phyloP scores from a whole-genome alignment of 2,888 invertebrate genomes.

The Oscheius sp. region DNA sequence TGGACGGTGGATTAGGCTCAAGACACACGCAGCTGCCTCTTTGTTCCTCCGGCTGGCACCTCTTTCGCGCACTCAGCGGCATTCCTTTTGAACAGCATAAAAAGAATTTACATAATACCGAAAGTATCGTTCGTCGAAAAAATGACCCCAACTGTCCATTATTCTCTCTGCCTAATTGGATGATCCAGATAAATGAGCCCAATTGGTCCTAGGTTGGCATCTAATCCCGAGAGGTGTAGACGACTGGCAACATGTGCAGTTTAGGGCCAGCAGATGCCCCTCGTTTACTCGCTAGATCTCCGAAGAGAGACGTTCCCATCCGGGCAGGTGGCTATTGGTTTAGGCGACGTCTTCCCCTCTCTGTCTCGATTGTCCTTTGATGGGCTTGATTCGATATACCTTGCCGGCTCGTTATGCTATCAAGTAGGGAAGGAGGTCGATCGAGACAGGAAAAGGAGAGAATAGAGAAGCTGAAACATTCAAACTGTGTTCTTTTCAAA shows the following conservation, averaged over 20 bases:
- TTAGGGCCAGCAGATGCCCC: slow-evolving; percentile 28
- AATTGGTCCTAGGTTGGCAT: slow-evolving; percentile 4
- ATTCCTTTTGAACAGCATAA: no score
- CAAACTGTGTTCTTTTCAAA: no score
- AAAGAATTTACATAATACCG: no score
- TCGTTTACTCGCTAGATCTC: background rate
- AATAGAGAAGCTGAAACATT: no score
- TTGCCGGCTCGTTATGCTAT: slow-evolving; percentile 35
- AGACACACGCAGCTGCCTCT: slow-evolving; percentile 30
- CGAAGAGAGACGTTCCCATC: slow-evolving; percentile 7
- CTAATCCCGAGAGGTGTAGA: slow-evolving; percentile 6
- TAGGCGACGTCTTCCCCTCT: slow-evolving; percentile 29
- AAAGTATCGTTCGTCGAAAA: no score
- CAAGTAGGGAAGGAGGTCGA: slow-evolving; percentile 24
- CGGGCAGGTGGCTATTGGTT: slow-evolving; percentile 28
- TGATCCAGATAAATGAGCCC: slow-evolving; percentile 26
- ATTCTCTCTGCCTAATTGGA: slow-evolving; percentile 7
- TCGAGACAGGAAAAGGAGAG: slow-evolving; percentile 4
- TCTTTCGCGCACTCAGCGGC: background rate
- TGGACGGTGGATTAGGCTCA: slow-evolving; percentile 35
- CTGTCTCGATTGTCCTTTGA: slow-evolving; percentile 35
- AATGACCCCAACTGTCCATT: background rate
- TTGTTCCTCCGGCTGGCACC: slow-evolving; percentile 32
- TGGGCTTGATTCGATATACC: slow-evolving; percentile 38
- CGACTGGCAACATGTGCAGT: slow-evolving; percentile 14